These are phyloP conservation scores for Ariolimax columbianus DNA, from an alignment of 2,888 invertebrate species.

Conservation along the genomic window DNA sequence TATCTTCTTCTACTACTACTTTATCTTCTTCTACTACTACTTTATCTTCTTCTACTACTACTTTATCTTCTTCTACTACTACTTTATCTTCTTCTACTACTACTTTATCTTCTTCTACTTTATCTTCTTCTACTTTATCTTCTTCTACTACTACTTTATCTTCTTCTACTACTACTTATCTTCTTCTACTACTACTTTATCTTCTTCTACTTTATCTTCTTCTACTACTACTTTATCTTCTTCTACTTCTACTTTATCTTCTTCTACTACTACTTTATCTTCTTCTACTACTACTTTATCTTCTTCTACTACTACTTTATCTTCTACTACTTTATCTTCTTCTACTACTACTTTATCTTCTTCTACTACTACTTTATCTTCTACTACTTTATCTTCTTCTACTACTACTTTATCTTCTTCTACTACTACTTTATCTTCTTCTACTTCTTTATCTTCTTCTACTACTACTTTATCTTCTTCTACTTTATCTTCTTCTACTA, in stretches of 20 bases:
- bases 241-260: not conserved
- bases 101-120: not conserved
- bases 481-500: too few species aligned
- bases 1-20: too few species aligned
- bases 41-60: too few species aligned
- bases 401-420: not conserved
- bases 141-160: not conserved
- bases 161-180: not conserved
- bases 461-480: constrained; percentile 40
- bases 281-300: not conserved
- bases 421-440: not conserved
- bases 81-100: not conserved
- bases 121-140: not conserved
- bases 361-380: too few species aligned
- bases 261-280: not conserved
- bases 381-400: too few species aligned
- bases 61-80: not conserved
- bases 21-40: too few species aligned
- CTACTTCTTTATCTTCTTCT: not conserved
- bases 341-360: not conserved
- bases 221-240: not conserved
- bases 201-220: not conserved
- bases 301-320: too few species aligned
- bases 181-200: not conserved
- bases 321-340: not conserved